phyloP scores from a whole-genome alignment of 1,140 invertebrate genomes.

The Sminthurides bifidus region DNA sequence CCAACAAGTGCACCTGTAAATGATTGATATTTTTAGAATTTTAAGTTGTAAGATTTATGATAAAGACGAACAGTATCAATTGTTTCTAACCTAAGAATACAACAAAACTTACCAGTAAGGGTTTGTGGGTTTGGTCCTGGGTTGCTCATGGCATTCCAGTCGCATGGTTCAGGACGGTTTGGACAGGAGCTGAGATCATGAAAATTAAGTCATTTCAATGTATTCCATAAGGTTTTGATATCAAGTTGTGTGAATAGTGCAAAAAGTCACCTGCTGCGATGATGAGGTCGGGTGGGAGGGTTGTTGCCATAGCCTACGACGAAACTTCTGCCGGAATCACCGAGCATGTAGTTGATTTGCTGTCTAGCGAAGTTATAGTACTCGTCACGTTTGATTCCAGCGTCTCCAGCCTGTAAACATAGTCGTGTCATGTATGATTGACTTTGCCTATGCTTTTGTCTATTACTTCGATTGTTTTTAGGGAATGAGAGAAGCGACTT shows the following conservation, averaged over 20 bases:
- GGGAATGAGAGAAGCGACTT: not conserved
- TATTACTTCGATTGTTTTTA: not conserved
- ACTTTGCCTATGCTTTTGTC: not conserved
- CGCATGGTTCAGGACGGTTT: constrained; percentile 39
- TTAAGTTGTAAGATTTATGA: not conserved
- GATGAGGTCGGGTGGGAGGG: constrained; percentile 32
- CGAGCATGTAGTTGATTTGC: constrained; percentile 41
- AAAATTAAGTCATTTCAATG: constrained; percentile 16
- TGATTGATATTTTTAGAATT: not conserved
- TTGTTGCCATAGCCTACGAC: constrained; percentile 41
- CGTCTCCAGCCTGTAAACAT: too few species aligned
- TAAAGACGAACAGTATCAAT: constrained; percentile 10
- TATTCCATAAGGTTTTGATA: not conserved
- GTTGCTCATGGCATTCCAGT: constrained; percentile 39
- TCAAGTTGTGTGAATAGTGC: not conserved
- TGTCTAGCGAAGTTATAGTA: constrained; percentile 36
- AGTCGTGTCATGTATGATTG: not conserved
- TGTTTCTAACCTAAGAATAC: too few species aligned
- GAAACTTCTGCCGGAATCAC: constrained; percentile 39
- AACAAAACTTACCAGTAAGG: constrained; percentile 34
- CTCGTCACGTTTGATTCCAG: constrained; percentile 21
- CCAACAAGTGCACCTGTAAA: constrained; percentile 36
- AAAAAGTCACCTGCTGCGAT: constrained; percentile 8
- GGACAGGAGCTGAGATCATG: constrained; percentile 38
- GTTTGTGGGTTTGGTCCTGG: constrained; percentile 35